Base-by-base conservation (phyloP, 2,113 vertebrate species). In the Syngnathoides biaculeatus region DNA sequence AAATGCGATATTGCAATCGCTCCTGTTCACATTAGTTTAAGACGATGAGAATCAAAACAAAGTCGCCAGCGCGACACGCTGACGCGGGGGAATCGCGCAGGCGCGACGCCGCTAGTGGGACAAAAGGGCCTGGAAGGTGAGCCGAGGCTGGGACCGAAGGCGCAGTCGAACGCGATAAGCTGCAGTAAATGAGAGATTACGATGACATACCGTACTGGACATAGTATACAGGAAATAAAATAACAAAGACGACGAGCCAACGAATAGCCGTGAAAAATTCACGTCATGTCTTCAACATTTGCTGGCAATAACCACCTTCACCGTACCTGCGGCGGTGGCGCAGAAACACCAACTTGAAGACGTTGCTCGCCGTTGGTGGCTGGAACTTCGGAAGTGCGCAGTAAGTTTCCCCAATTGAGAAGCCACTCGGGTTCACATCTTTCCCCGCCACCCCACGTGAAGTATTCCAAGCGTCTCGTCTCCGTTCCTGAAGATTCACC, bases 341-440 rank as follows among this genome's bases (percentile, higher is more conserved):
- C 68, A 95, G 94, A 70, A 95, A 95, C 72, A 73, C 91, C 5
- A 7, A 53, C 8, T 83, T 95, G 79, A 93, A 90, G 85, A 95
- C 94, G 3, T 86, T 95, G 19, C 65, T 94, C 63, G 92, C 93
- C 43, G 81, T 94, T 42, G 93, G 94, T 1, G 94, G 94, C 55
- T 94, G 92, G 93, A 94, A 69, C 56, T 93, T 94, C 68, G 93
- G 93, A 52, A 87, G 86, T 0, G 0, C 60, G 45, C 78, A 78
- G 85, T 87, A 38, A 85, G 85, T 83, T 52, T 52, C 6, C 48
- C 57, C 1, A 47, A 27, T 57, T 52, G 15, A n/a, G n/a, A n/a
- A n/a, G n/a, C n/a, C n/a, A 6, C 50, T 39, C 43, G 26, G 69
- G 65, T 1, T 47, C 5, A 47, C 5, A 35, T 35, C 30, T 35